phyloP scores from a whole-genome alignment of 2,113 vertebrate species.

The Anolis sagrei region DNA sequence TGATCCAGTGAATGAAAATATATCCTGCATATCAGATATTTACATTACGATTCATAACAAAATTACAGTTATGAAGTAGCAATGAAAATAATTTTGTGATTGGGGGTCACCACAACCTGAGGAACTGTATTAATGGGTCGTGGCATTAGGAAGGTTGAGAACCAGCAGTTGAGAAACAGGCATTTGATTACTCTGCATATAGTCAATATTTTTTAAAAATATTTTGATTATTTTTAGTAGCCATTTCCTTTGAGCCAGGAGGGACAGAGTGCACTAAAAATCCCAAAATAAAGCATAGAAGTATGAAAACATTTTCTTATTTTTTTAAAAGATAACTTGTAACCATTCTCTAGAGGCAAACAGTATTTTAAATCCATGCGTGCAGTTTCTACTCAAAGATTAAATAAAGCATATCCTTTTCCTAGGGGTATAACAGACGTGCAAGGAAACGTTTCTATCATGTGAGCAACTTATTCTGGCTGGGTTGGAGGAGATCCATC shows the following conservation, averaged over 20 bases:
- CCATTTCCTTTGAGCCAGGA: neutral
- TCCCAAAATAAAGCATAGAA: neutral
- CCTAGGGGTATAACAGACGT: slow-evolving; percentile 28
- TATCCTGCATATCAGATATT: too few species aligned
- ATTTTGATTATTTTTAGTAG: neutral
- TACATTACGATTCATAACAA: too few species aligned
- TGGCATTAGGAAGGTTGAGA: too few species aligned
- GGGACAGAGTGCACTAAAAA: neutral
- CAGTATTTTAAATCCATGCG: slow-evolving; percentile 21
- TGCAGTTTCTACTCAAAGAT: slow-evolving; percentile 24
- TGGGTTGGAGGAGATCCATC: neutral
- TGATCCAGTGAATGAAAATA: too few species aligned
- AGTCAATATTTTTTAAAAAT: neutral
- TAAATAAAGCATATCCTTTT: slow-evolving; percentile 42
- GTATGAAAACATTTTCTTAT: neutral
- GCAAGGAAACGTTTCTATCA: neutral
- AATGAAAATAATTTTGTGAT: too few species aligned
- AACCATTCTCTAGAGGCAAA: slow-evolving; percentile 25
- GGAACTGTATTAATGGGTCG: too few species aligned
- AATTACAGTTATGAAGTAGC: too few species aligned
- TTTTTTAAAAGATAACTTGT: neutral
- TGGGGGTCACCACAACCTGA: too few species aligned
- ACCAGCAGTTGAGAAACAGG: neutral
- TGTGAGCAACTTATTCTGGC: neutral
- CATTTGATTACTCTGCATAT: neutral